These are phyloP conservation scores for Aromia moschata DNA, from an alignment of 2,888 invertebrate species.

Conservation along the genomic window DNA sequence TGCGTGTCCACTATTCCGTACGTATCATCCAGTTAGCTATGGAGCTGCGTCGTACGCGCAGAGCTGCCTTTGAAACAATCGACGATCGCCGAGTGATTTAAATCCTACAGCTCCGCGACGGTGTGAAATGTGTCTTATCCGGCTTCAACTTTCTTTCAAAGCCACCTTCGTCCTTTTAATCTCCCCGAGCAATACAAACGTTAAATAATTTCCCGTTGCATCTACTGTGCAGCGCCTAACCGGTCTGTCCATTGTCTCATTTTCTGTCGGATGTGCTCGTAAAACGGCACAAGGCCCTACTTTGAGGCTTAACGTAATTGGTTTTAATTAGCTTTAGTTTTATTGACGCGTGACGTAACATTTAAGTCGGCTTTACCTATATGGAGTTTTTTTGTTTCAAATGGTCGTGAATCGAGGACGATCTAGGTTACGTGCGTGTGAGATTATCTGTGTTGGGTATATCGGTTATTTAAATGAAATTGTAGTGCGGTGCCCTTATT, in stretches of 20 bases:
- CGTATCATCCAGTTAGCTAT: not conserved
- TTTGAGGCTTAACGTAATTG: slow-evolving; percentile 8
- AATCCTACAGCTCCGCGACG: not conserved
- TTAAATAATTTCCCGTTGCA: not conserved
- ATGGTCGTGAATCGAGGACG: not conserved
- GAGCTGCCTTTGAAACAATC: not conserved
- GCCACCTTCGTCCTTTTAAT: too few species aligned
- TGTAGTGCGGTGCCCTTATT: not conserved
- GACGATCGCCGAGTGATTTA: too few species aligned
- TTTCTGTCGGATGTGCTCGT: slow-evolving; percentile 3
- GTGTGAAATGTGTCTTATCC: not conserved
- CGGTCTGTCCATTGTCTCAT: not conserved
- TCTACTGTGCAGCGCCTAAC: slow-evolving; percentile 3
- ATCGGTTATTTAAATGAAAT: not conserved
- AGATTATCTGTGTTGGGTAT: not conserved
- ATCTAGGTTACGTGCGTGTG: not conserved
- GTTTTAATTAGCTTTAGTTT: slow-evolving; percentile 15
- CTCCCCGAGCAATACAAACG: too few species aligned
- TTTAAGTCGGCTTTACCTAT: not conserved
- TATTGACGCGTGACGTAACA: slow-evolving; percentile 9
- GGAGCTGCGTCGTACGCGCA: not conserved
- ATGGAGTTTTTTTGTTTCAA: not conserved
- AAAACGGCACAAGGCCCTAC: slow-evolving; percentile 5
- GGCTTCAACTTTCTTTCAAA: too few species aligned
- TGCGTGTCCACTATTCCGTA: not conserved